Evolutionary conservation across 2,113 vertebrate genomes (phyloP).

Genomic region (Alligator mississippiensis): DNA sequence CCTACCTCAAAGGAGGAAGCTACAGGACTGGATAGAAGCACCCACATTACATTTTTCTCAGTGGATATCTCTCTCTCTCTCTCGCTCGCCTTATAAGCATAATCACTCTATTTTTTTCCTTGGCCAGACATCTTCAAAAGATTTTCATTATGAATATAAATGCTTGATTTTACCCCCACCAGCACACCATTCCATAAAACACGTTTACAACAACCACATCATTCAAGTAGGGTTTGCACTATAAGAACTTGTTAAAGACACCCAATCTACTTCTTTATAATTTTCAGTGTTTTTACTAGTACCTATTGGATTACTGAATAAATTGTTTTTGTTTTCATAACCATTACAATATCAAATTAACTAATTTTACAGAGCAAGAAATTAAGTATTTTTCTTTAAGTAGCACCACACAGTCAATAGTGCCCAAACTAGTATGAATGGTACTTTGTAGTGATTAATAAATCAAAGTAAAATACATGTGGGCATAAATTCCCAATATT

Average conservation of each 20-base stretch:
- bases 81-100: too few species aligned
- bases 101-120: neutral
- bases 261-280: neutral
- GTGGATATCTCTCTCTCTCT: neutral
- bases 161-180: neutral
- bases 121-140: neutral
- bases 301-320: neutral
- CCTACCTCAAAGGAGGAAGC: neutral
- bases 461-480: neutral
- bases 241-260: neutral
- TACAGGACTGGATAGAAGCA: neutral
- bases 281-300: neutral
- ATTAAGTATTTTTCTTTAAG: neutral
- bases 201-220: slow-evolving; percentile 30
- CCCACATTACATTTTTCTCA: neutral
- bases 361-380: neutral
- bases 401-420: neutral
- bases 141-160: slow-evolving; percentile 7
- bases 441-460: neutral
- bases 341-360: neutral
- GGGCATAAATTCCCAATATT: neutral
- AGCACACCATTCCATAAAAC: neutral
- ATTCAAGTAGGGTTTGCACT: neutral
- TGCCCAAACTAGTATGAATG: neutral
- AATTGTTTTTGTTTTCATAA: neutral